Evolutionary conservation across 1,140 invertebrate genomes (phyloP).

Genomic region (Alviniconcha marisindica): DNA sequence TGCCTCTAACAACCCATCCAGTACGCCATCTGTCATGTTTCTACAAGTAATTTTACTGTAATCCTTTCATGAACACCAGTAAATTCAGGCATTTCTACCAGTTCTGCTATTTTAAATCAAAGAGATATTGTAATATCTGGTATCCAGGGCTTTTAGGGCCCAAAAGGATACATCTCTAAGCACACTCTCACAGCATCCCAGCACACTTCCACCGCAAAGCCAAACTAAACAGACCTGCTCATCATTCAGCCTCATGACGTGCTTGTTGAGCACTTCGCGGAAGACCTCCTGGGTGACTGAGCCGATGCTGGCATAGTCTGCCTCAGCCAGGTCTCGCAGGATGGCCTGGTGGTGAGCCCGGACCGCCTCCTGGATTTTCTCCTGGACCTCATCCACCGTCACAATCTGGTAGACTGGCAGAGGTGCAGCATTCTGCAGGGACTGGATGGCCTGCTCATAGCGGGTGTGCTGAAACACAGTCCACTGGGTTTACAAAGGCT

Average conservation of each 20-base stretch:
- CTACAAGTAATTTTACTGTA: too few relatives aligned
- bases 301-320: constrained; percentile 72
- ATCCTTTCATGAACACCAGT: too few relatives aligned
- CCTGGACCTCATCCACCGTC: constrained; percentile 61
- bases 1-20: too few relatives aligned
- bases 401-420: constrained; percentile 49
- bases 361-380: constrained; percentile 65
- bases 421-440: constrained; percentile 52
- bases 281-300: constrained; percentile 71
- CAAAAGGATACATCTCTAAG: too few relatives aligned
- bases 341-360: constrained; percentile 61
- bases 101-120: too few relatives aligned
- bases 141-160: too few relatives aligned
- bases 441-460: background rate
- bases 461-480: constrained; percentile 23
- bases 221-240: constrained; percentile 62
- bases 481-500: too few relatives aligned
- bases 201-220: too few relatives aligned
- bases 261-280: constrained; percentile 60
- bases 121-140: too few relatives aligned
- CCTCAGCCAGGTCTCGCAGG: constrained; percentile 59
- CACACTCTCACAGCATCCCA: too few relatives aligned
- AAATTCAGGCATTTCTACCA: too few relatives aligned
- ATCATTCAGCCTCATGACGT: constrained; percentile 66
- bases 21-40: too few relatives aligned